Conservation (phyloP, 2,113 vertebrate species). For the Poeciliopsis turrubarensis region DNA sequence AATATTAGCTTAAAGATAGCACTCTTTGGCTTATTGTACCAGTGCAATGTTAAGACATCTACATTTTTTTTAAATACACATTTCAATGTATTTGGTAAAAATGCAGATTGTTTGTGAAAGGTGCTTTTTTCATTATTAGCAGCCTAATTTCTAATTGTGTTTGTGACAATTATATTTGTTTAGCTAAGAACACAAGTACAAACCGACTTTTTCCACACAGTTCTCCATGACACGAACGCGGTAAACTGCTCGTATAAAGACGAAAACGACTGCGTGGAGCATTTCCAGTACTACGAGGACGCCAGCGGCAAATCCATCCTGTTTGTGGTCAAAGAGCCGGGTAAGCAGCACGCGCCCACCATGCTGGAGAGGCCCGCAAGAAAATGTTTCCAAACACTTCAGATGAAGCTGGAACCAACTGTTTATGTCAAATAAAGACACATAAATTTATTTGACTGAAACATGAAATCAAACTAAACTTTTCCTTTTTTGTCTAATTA, state of each 20-base stretch:
- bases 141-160: neutral
- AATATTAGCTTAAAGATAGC: neutral
- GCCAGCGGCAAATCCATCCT: conserved; percentile 93
- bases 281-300: conserved; percentile 97
- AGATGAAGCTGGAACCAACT: no score
- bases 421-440: no score
- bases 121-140: neutral
- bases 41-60: neutral
- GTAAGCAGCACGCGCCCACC: conserved; percentile 68
- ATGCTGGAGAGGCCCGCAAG: no score
- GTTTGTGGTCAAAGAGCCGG: conserved; percentile 90
- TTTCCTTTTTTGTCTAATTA: neutral
- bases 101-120: neutral
- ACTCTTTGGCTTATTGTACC: neutral
- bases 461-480: neutral
- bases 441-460: no score
- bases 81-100: neutral
- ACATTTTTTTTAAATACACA: no score
- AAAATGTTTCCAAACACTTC: no score
- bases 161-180: neutral
- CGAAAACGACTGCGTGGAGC: conserved; percentile 90
- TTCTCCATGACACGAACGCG: conserved; percentile 85
- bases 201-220: conserved; percentile 36
- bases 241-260: conserved; percentile 98
- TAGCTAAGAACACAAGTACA: neutral